Evolutionary conservation across 2,888 invertebrate species (phyloP).

Genomic region (Carabus problematicus): DNA sequence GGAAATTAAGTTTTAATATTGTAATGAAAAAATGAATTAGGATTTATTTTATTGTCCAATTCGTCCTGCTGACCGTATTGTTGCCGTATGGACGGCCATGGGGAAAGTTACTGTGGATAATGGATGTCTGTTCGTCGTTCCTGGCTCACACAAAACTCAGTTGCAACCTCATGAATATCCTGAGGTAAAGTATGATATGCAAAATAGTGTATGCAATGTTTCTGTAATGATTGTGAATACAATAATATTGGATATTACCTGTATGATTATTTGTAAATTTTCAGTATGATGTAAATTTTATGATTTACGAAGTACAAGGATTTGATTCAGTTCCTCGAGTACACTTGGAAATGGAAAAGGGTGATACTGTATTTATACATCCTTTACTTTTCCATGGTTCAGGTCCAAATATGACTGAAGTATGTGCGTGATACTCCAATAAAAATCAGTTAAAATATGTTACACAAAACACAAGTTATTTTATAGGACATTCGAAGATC

Average conservation of each 20-base stretch:
- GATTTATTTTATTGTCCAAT: constrained; percentile 90
- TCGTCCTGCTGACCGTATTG: constrained; percentile 78
- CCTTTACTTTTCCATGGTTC: constrained; percentile 88
- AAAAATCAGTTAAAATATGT: not conserved
- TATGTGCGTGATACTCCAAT: constrained; percentile 52
- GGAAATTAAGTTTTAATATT: not conserved
- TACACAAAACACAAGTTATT: not conserved
- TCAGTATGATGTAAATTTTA: constrained; percentile 67
- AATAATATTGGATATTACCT: too few relatives aligned
- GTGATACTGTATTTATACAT: constrained; percentile 89
- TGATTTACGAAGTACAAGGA: constrained; percentile 72
- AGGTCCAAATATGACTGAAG: constrained; percentile 76
- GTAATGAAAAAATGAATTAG: constrained; percentile 57
- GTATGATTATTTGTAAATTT: constrained; percentile 1
- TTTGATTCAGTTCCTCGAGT: constrained; percentile 61
- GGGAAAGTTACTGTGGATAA: constrained; percentile 76
- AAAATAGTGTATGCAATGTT: too few relatives aligned
- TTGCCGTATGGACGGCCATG: constrained; percentile 90
- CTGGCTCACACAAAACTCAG: constrained; percentile 72
- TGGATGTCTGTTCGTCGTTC: constrained; percentile 84
- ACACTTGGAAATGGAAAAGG: constrained; percentile 79
- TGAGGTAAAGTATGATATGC: too few relatives aligned
- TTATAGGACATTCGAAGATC: constrained; percentile 68
- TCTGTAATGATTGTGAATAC: too few relatives aligned
- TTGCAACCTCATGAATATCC: constrained; percentile 23